Evolutionary conservation across 2,888 invertebrate genomes (phyloP), one percentile per base, ranked within the genome.

Genomic region (Pollenia angustigena): DNA sequence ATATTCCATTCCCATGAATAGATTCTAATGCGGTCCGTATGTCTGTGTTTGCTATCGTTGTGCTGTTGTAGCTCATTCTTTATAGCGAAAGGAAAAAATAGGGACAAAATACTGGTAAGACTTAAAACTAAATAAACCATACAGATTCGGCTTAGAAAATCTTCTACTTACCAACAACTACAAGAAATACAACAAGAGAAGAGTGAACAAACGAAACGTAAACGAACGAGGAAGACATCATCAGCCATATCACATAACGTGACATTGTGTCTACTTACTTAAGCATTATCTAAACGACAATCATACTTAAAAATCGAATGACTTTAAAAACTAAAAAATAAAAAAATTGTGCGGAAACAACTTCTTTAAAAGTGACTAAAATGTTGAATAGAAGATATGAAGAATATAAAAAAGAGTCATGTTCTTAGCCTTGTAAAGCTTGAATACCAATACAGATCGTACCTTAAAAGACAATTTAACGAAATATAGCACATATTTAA

Each of bases 211-310:
- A 60, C 42, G 12, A 76, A 66, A 64, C 40, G 42, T 78, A 75
- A 40, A 62, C 46, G 46, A 81, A 74, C 46, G 46, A 81, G 74
- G 71, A 79, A 86, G 75, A 79, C 85, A 86, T 80, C 85, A 80
- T 82, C 79, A 82, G 62, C 50, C 74, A 64, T 80, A 86, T 86
- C 79, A 75, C 48, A 71, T 69, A 75, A 82, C 56, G 82, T 86
- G 85, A 82, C 85, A 69, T 82, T 86, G 82, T 79, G 85, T 86
- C 85, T 86, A 75, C 58, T 86, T 60, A 80, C 64, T 75, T 74
- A 58, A 79, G 74, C 44, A 80, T 86, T 86, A 82, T 82, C 79
- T 86, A 82, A 85, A 71, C 75, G 82, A 79, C 85, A 86, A 82
- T 82, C 82, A 86, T 82, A 80, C 75, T 82, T 80, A 71, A 56